phyloP scores from a whole-genome alignment of 2,888 invertebrate genomes.

The Acleris laterana region DNA sequence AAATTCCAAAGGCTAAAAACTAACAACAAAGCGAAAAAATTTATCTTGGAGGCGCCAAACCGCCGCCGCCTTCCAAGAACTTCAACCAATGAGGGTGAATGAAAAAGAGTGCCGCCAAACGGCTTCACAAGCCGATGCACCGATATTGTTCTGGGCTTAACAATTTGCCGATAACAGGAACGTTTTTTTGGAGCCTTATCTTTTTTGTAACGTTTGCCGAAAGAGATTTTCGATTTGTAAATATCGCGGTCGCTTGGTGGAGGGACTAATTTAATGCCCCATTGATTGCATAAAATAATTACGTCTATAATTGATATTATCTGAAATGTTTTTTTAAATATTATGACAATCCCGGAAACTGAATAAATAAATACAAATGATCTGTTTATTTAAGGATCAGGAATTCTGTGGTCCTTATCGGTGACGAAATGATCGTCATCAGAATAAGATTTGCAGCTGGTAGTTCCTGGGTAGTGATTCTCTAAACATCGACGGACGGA shows the following conservation, averaged over 20 bases:
- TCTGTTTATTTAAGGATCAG: too few relatives aligned
- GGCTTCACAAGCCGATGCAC: slow-evolving; percentile 78
- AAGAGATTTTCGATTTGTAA: slow-evolving; percentile 33
- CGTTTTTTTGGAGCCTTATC: slow-evolving; percentile 23
- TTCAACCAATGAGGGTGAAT: slow-evolving; percentile 56
- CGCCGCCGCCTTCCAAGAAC: slow-evolving; percentile 75
- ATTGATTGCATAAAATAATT: slow-evolving; percentile 6
- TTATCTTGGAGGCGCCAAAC: slow-evolving; percentile 73
- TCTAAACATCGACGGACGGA: too few relatives aligned
- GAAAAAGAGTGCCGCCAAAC: slow-evolving; percentile 77
- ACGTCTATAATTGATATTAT: too few relatives aligned
- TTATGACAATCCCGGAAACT: too few relatives aligned
- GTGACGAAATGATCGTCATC: neutral
- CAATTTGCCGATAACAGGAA: slow-evolving; percentile 49
- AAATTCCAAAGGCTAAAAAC: slow-evolving; percentile 25
- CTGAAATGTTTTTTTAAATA: too few relatives aligned
- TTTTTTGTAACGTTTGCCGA: slow-evolving; percentile 32
- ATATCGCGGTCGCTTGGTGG: slow-evolving; percentile 26
- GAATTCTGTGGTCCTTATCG: too few relatives aligned
- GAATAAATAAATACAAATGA: too few relatives aligned
- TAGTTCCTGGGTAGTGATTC: too few relatives aligned
- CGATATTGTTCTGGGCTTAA: slow-evolving; percentile 65
- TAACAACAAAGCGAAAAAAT: slow-evolving; percentile 35
- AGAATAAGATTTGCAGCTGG: neutral
- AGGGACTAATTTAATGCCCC: slow-evolving; percentile 25